Evolutionary conservation across 2,113 vertebrate genomes (phyloP).

Genomic region (Trichechus manatus): DNA sequence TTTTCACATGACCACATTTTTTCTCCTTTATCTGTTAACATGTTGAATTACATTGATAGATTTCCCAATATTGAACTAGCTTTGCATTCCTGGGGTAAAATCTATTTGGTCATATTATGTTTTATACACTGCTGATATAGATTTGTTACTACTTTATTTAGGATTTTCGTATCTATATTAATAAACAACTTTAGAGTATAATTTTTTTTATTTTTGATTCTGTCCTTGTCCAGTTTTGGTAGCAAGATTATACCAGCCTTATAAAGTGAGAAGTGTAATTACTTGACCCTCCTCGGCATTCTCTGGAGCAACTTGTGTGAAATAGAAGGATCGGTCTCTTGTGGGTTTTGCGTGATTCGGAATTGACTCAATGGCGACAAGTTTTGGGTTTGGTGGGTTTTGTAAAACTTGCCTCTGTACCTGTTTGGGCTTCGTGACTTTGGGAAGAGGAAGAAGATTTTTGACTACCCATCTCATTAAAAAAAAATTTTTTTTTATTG

Average conservation of each 20-base stretch:
- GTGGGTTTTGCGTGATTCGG: neutral
- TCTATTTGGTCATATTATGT: neutral
- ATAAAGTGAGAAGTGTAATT: neutral
- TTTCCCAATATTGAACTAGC: neutral
- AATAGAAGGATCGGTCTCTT: neutral
- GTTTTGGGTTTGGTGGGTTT: neutral
- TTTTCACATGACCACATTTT: neutral
- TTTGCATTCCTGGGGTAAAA: neutral
- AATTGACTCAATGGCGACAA: too few relatives aligned
- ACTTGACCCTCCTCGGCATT: neutral
- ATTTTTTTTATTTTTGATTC: constrained; percentile 11
- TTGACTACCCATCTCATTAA: neutral
- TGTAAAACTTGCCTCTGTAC: neutral
- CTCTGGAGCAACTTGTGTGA: neutral
- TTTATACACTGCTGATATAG: neutral
- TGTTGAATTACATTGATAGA: neutral
- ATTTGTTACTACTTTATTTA: neutral
- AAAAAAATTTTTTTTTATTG: too few relatives aligned
- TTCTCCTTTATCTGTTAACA: neutral
- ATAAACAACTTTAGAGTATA: neutral
- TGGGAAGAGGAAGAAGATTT: neutral
- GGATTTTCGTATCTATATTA: neutral
- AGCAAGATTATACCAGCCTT: neutral
- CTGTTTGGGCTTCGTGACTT: neutral
- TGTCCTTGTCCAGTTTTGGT: neutral